Evolutionary conservation across 2,888 invertebrate genomes (phyloP).

Genomic region (Hybos culiciformis): DNA sequence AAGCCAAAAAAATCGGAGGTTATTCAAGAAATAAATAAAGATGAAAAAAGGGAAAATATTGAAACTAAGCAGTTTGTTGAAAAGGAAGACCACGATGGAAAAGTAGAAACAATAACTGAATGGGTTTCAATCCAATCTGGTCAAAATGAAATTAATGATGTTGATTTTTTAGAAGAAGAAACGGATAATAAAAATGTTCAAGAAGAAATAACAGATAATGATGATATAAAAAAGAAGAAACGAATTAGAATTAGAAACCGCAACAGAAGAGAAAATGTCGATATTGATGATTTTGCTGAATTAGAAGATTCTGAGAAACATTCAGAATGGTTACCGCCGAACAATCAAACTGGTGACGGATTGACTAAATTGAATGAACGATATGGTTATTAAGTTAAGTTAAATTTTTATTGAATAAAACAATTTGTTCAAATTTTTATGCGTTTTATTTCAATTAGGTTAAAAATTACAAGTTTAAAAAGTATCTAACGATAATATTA

Average conservation of each 20-base stretch:
- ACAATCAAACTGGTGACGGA: conserved; percentile 63
- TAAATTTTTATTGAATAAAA: too few species aligned
- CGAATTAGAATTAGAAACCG: conserved; percentile 27
- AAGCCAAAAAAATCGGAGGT: conserved; percentile 2
- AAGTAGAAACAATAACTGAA: background rate
- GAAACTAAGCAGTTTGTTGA: background rate
- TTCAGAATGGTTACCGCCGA: conserved; percentile 66
- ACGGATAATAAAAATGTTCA: conserved; percentile 7
- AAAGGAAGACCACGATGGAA: conserved; percentile 7
- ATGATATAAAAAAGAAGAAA: conserved; percentile 13
- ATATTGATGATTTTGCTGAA: conserved; percentile 34
- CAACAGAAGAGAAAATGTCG: conserved; percentile 29
- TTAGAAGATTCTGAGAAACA: conserved; percentile 46
- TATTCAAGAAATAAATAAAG: background rate
- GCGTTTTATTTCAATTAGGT: too few species aligned
- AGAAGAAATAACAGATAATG: background rate
- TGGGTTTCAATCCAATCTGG: too few species aligned
- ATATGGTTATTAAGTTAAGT: conserved; percentile 56
- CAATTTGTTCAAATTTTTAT: too few species aligned
- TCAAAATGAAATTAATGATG: background rate
- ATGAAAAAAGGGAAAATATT: background rate
- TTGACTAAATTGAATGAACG: conserved; percentile 62
- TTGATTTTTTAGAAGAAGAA: background rate
- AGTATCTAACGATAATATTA: too few species aligned
- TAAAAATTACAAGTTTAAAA: too few species aligned